Conservation (phyloP, 2,888 invertebrate genomes). For the Cataglyphis altisquamis region DNA sequence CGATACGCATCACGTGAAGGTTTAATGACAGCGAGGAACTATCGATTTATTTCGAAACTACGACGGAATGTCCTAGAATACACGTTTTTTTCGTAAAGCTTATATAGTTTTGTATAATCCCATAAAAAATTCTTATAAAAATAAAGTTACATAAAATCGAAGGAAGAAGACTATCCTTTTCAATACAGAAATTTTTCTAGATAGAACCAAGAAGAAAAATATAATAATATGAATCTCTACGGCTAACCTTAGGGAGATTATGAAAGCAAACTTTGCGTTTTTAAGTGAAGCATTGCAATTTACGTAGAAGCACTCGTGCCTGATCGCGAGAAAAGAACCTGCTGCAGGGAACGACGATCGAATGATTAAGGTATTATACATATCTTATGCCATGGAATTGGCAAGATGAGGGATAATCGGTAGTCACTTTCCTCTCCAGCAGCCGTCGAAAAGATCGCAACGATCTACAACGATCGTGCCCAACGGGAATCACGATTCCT, state of each 20-base stretch:
- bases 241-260: conserved; percentile 41
- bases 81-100: conserved; percentile 11
- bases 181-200: conserved; percentile 15
- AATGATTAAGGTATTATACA: conserved; percentile 11
- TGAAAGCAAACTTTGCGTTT: conserved; percentile 26
- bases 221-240: conserved; percentile 11
- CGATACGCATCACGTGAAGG: conserved; percentile 45
- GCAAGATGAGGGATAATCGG: conserved; percentile 29
- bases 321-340: conserved; percentile 44
- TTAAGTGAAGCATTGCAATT: conserved; percentile 47
- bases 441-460: conserved; percentile 35
- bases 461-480: conserved; percentile 53
- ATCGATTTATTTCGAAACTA: conserved; percentile 18
- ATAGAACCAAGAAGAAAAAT: conserved; percentile 3
- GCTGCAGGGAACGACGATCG: conserved; percentile 44
- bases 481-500: conserved; percentile 55
- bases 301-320: conserved; percentile 31
- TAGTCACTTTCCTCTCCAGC: conserved; percentile 24
- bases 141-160: conserved; percentile 1
- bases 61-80: conserved; percentile 39
- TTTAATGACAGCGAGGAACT: conserved; percentile 22
- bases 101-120: not conserved
- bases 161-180: not conserved
- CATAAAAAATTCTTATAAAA: not conserved
- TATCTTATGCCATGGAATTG: not conserved